phyloP scores from a whole-genome alignment of 2,888 invertebrate species.

The Phaonia tiefii region DNA sequence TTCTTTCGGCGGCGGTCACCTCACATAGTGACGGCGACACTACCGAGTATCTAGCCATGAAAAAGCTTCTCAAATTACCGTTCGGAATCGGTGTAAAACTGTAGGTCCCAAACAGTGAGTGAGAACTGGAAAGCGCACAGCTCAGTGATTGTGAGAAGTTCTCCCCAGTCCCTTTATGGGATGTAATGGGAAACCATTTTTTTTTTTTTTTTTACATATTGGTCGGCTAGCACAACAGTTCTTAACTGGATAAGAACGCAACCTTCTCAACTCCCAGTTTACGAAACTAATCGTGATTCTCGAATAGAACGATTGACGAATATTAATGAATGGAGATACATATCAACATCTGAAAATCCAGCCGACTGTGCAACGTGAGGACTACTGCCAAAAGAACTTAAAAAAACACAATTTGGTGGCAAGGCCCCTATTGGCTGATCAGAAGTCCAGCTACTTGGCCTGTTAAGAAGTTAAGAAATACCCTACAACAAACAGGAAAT shows the following conservation, averaged over 20 bases:
- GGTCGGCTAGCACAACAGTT: slow-evolving; percentile 38
- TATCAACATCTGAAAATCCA: slow-evolving; percentile 65
- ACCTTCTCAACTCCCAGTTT: slow-evolving; percentile 22
- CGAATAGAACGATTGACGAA: no score
- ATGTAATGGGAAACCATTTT: no score
- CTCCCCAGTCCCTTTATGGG: no score
- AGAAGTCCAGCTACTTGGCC: slow-evolving; percentile 48
- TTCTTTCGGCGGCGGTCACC: no score
- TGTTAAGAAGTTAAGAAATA: background rate
- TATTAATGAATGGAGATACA: slow-evolving; percentile 63
- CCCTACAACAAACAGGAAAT: background rate
- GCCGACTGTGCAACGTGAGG: slow-evolving; percentile 61
- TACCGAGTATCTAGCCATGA: no score
- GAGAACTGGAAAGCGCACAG: no score
- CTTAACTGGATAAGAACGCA: background rate
- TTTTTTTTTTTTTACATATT: no score
- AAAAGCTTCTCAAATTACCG: no score
- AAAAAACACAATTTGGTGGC: slow-evolving; percentile 38
- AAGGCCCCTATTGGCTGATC: slow-evolving; percentile 53
- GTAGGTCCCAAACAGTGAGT: no score
- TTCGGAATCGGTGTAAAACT: no score
- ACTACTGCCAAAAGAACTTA: slow-evolving; percentile 3
- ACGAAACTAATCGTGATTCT: slow-evolving; percentile 21
- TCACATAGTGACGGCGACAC: no score
- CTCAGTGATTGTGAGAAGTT: no score